Base-by-base conservation (phyloP, 1,140 invertebrate species). In the Drosophila virilis region DNA sequence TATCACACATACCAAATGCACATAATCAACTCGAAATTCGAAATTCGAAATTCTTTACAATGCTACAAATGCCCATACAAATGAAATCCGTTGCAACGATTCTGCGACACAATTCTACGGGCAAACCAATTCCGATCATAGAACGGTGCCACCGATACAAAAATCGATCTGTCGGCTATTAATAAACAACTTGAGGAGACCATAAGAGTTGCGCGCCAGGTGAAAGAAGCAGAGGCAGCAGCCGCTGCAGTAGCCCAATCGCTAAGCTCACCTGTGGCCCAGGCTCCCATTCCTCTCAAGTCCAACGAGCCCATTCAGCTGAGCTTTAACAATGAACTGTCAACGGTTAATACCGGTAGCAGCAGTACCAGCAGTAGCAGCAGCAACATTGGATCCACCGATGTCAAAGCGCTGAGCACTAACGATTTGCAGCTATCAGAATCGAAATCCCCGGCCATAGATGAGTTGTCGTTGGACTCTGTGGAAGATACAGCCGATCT, bases 401-500 rank as follows among this genome's bases (percentile, higher is more conserved):
- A 80, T 46, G 74, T 79, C 1, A 91, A 91, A 61, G 38, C 85
- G 6, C 40, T 89, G n/a, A 79, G 61, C 62, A 91, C 66, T 32
- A 92, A 91, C 54, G 91, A 92, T 50, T 68, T 91, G 22, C 89
- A 91, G 55, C 71, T 92, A 12, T 88, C 93, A 8, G 93, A 93
- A 52, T 91, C 94, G 13, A 93, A 94, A 33, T 93, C 94, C 13
- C 91, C 92, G 48, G 92, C 93, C 74, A 94, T 94, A 70, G 94
- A 94, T 84, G 94, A 94, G 75, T 92, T 94, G 66, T 92, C 94
- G 1, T 90, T 95, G 37, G 95, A 95, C 74, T 93, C 93, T 7
- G 94, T 94, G 50, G 93, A 94, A 37, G 94, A 94, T 69, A 92
- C 93, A 45, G 95, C 95, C 77, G 96, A 96, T 84, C 59, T 91